These are phyloP conservation scores for Psilopsiagon aymara DNA, from an alignment of 2,113 vertebrate species.

Conservation along the genomic window DNA sequence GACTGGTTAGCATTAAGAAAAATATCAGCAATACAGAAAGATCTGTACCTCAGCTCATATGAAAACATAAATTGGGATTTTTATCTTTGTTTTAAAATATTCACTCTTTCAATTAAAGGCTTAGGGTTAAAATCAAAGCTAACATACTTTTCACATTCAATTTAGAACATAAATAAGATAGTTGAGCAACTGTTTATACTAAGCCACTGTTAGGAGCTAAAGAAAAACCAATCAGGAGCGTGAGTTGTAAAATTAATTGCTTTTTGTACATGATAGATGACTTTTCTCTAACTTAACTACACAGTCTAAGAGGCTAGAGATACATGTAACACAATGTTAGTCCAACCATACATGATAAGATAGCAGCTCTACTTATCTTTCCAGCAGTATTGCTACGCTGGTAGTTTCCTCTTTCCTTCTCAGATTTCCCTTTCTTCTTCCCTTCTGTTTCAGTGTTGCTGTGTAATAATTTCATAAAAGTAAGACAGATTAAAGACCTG, in stretches of 20 bases:
- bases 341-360: not conserved
- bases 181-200: not conserved
- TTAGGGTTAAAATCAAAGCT: not conserved
- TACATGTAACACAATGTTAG: not conserved
- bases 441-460: conserved; percentile 7
- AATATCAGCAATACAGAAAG: not conserved
- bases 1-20: not conserved
- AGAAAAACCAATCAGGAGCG: not conserved
- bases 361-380: not conserved
- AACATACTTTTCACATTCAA: not conserved
- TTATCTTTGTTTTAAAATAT: not conserved
- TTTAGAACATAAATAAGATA: not conserved
- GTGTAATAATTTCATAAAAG: conserved; percentile 37
- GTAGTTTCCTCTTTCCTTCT: conserved; percentile 8
- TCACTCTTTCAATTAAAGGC: not conserved
- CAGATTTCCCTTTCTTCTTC: not conserved
- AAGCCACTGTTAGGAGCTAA: not conserved
- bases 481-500: not conserved
- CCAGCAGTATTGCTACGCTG: not conserved
- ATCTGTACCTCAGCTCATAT: not conserved
- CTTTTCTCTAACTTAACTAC: not conserved
- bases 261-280: not conserved
- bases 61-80: not conserved
- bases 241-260: not conserved
- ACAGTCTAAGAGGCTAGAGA: not conserved